Percentiles rank a stretch among this genome's conserved stretches.
phyloP scores from a whole-genome alignment of 2,888 invertebrate species.

The Muschampia plurimacula region DNA sequence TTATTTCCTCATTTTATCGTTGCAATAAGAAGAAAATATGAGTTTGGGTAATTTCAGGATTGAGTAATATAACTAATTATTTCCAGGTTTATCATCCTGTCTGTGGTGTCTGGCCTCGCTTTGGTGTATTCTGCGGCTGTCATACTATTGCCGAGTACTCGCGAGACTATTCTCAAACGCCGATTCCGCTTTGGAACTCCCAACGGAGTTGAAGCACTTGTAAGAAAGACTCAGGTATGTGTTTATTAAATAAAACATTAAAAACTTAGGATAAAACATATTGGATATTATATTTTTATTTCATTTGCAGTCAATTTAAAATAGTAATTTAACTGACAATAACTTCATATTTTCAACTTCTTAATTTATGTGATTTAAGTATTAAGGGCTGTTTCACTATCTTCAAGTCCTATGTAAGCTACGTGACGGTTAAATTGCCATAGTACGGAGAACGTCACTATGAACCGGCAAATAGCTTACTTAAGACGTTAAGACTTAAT shows the following conservation, averaged over 20 bases:
- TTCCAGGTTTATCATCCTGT: constrained; percentile 92
- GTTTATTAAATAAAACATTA: not conserved
- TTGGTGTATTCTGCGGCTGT: constrained; percentile 92
- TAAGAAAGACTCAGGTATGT: constrained; percentile 92
- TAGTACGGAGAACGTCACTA: no score
- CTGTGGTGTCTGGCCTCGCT: constrained; percentile 91
- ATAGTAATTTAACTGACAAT: no score
- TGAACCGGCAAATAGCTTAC: no score
- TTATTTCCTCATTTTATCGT: not conserved
- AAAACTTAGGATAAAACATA: no score
- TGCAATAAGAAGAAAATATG: not conserved
- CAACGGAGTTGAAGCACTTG: constrained; percentile 90
- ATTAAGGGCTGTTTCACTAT: no score
- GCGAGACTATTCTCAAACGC: constrained; percentile 92
- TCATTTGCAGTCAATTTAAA: no score
- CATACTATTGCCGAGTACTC: constrained; percentile 91
- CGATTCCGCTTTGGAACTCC: constrained; percentile 92
- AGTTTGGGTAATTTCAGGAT: not conserved
- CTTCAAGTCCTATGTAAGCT: no score
- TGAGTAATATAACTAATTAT: not conserved
- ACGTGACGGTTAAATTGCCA: no score
- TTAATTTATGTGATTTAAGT: no score
- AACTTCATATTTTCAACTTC: no score
- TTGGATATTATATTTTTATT: no score
- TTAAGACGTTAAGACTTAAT: no score